These are phyloP conservation scores for Caloenas nicobarica DNA, from an alignment of 2,113 vertebrate genomes.

Conservation along the genomic window DNA sequence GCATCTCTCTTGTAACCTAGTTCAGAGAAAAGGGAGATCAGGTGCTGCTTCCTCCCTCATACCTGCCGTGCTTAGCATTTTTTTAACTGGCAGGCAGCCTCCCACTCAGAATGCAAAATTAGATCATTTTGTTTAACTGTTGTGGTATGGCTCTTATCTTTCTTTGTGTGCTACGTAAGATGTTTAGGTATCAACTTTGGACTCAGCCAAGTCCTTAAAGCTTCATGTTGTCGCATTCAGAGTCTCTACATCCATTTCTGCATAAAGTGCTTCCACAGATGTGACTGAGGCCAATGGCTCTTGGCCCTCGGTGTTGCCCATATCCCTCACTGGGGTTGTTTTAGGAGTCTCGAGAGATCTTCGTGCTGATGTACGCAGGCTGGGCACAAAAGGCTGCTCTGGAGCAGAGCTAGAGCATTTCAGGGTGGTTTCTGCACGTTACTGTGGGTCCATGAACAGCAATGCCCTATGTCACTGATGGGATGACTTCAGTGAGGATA, in stretches of 20 bases:
- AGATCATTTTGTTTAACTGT: constrained; percentile 5
- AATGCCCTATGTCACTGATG: not conserved
- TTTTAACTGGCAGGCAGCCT: constrained; percentile 33
- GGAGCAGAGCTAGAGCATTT: not conserved
- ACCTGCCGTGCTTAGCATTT: not conserved
- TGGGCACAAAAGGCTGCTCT: not conserved
- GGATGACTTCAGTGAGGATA: not conserved
- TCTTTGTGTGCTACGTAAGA: not conserved
- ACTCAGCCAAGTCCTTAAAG: not conserved
- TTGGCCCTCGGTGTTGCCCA: not conserved
- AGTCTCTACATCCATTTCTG: not conserved
- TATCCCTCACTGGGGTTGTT: not conserved
- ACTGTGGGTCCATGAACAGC: not conserved
- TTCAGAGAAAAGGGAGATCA: not conserved
- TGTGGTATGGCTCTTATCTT: not conserved
- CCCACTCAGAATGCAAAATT: constrained; percentile 42
- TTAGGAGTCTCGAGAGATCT: not conserved
- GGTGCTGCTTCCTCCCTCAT: not conserved
- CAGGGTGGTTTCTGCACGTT: not conserved
- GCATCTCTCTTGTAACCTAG: not conserved
- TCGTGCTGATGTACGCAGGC: not conserved
- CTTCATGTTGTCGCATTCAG: not conserved
- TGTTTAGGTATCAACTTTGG: not conserved
- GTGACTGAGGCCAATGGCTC: not conserved
- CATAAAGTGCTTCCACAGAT: not conserved